Conservation (phyloP, 2,113 vertebrate species). For the Austrofundulus limnaeus region DNA sequence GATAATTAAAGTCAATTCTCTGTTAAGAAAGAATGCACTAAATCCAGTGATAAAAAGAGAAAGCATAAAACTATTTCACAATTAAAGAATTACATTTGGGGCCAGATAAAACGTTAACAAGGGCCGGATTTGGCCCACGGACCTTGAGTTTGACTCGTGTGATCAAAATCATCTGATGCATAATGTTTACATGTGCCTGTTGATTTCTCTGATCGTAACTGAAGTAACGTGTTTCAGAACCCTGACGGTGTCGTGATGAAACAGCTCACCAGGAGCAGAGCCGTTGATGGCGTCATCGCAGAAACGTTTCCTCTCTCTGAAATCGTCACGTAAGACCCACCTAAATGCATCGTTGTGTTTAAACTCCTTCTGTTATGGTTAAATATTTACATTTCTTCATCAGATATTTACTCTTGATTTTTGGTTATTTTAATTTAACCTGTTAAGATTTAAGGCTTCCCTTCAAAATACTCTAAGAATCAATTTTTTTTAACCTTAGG, state of each 20-base stretch:
- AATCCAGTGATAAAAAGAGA: no score
- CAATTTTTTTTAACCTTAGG: no score
- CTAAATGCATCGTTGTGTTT: neutral
- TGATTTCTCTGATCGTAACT: neutral
- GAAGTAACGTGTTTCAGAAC: slow-evolving; percentile 53
- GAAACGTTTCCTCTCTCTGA: slow-evolving; percentile 62
- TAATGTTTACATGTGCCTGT: neutral
- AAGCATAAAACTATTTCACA: no score
- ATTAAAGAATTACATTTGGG: no score
- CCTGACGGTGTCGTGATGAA: slow-evolving; percentile 70
- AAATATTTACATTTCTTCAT: neutral
- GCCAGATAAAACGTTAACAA: no score
- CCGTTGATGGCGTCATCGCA: slow-evolving; percentile 39
- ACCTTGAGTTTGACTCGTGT: no score
- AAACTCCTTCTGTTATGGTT: neutral
- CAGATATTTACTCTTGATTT: neutral
- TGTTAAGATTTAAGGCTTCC: no score
- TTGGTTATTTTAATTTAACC: no score
- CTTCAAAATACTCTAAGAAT: no score
- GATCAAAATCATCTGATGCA: neutral
- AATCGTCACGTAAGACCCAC: slow-evolving; percentile 65
- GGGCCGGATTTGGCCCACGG: no score
- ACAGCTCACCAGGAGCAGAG: slow-evolving; percentile 30
- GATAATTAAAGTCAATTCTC: no score
- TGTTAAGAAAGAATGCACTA: no score